Evolutionary conservation across 2,113 vertebrate genomes (phyloP).

Genomic region (Anolis carolinensis): DNA sequence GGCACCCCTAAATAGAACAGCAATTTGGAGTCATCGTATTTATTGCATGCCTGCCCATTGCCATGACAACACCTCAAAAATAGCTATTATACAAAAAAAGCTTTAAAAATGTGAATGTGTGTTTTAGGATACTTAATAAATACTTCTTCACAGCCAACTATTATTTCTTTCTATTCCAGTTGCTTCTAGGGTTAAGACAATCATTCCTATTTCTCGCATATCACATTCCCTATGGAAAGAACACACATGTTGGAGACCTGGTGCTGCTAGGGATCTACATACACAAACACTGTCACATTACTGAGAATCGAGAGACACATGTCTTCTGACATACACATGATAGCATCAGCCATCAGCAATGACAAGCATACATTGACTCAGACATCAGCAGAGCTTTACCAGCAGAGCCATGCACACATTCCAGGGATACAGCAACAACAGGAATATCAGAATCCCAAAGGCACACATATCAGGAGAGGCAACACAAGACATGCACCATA

Average conservation of each 20-base stretch:
- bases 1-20: constrained; percentile 24
- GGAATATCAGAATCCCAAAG: neutral
- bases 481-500: neutral
- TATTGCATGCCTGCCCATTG: constrained; percentile 5
- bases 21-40: constrained; percentile 7
- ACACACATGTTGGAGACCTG: neutral
- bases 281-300: neutral
- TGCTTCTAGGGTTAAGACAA: neutral
- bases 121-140: constrained; percentile 8
- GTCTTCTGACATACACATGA: constrained; percentile 1
- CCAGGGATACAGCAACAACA: neutral
- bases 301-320: neutral
- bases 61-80: constrained; percentile 36
- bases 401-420: neutral
- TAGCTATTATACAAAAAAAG: neutral
- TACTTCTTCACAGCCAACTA: neutral
- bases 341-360: neutral
- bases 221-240: neutral
- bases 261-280: neutral
- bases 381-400: neutral
- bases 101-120: neutral
- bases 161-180: neutral
- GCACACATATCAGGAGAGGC: neutral
- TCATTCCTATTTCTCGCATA: neutral
- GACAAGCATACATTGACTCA: neutral